Evolutionary conservation across 2,888 invertebrate genomes (phyloP).

Genomic region (Sesamia inferens): DNA sequence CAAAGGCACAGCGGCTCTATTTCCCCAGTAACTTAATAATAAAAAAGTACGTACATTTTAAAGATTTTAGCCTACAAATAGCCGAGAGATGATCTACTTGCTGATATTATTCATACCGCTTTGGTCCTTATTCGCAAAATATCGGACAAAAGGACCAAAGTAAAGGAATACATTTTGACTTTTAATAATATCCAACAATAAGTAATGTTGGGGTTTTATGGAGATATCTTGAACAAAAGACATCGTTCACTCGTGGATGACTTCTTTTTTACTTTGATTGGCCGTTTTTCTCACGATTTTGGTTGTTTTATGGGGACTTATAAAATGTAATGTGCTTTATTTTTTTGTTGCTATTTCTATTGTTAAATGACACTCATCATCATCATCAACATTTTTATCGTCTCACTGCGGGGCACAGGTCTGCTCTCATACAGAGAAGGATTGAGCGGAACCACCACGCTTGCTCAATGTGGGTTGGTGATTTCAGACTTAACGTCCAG

Average conservation of each 20-base stretch:
- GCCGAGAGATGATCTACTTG: slow-evolving; percentile 42
- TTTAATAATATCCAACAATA: slow-evolving; percentile 51
- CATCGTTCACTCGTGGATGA: slow-evolving; percentile 32
- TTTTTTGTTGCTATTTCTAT: slow-evolving; percentile 19
- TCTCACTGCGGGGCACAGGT: too few relatives aligned
- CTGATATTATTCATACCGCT: slow-evolving; percentile 52
- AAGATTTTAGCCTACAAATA: slow-evolving; percentile 44
- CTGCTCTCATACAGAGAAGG: too few relatives aligned
- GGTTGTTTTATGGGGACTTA: slow-evolving; percentile 37
- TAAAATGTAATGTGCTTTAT: slow-evolving; percentile 46
- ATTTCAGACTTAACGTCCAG: too few relatives aligned
- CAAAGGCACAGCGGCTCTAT: slow-evolving; percentile 34
- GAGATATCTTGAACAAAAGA: slow-evolving; percentile 39
- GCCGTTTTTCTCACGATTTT: slow-evolving; percentile 24
- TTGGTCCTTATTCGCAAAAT: slow-evolving; percentile 34
- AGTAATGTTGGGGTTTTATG: slow-evolving; percentile 35
- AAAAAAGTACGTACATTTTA: slow-evolving; percentile 53
- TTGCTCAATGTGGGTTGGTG: too few relatives aligned
- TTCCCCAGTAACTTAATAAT: slow-evolving; percentile 50
- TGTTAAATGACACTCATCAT: slow-evolving; percentile 24
- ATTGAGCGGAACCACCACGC: too few relatives aligned
- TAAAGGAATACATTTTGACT: slow-evolving; percentile 47
- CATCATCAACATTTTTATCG: too few relatives aligned
- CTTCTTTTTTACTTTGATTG: slow-evolving; percentile 39
- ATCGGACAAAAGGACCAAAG: slow-evolving; percentile 42